Conservation (phyloP, 2,888 invertebrate species). For the Nemotelus pantherinus region DNA sequence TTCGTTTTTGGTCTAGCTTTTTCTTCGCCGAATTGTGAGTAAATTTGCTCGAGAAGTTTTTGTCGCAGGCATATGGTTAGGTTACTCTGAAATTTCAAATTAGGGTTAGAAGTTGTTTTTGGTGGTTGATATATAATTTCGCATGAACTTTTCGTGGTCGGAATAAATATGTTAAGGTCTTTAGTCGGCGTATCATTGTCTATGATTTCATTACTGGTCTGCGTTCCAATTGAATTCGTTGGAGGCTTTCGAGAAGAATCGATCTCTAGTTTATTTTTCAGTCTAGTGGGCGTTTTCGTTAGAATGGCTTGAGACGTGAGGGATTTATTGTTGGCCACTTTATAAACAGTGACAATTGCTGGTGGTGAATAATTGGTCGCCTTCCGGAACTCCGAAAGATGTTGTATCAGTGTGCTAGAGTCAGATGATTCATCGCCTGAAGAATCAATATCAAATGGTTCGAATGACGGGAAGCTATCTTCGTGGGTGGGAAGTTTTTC, state of each 20-base stretch:
- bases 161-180: neutral
- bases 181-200: neutral
- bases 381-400: conserved; percentile 45
- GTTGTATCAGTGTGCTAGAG: conserved; percentile 41
- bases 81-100: neutral
- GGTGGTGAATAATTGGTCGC: conserved; percentile 43
- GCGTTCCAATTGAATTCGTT: neutral
- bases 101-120: neutral
- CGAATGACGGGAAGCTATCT: neutral
- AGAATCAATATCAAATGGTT: neutral
- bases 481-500: neutral
- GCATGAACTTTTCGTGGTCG: neutral
- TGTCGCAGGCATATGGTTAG: conserved; percentile 27
- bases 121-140: neutral
- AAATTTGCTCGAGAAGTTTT: conserved; percentile 29
- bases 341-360: conserved; percentile 30
- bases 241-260: neutral
- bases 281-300: neutral
- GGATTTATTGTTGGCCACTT: neutral
- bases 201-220: neutral
- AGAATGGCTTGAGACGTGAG: neutral
- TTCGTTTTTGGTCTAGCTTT: neutral
- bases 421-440: conserved; percentile 19
- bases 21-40: conserved; percentile 34
- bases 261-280: neutral